These are phyloP conservation scores for Girardinichthys multiradiatus DNA, from an alignment of 2,113 vertebrate genomes.

Conservation along the genomic window DNA sequence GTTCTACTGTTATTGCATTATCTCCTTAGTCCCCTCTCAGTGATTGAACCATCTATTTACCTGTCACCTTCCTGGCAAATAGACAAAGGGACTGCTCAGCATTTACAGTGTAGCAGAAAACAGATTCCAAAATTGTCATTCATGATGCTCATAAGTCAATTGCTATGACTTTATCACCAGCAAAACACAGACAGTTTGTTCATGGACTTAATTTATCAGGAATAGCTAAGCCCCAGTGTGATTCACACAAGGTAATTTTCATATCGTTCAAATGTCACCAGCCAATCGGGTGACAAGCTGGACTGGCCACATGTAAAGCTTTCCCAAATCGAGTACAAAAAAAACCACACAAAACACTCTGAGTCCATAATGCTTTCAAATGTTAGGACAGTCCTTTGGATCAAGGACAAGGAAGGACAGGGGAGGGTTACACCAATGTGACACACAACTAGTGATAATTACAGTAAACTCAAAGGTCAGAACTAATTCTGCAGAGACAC, in stretches of 20 bases:
- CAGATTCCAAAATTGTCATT: conserved; percentile 68
- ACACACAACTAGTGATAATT: conserved; percentile 41
- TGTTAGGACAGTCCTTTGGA: conserved; percentile 42
- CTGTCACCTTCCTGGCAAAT: conserved; percentile 55
- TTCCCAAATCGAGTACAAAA: conserved; percentile 34
- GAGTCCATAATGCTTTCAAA: conserved; percentile 2
- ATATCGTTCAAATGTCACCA: conserved; percentile 74
- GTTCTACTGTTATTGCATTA: conserved; percentile 56
- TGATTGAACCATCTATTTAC: conserved; percentile 64
- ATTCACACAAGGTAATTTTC: conserved; percentile 67
- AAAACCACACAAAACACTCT: conserved; percentile 41
- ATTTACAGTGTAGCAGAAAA: conserved; percentile 60
- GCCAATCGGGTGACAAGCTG: conserved; percentile 61
- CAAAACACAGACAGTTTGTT: conserved; percentile 74
- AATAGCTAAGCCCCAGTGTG: conserved; percentile 53
- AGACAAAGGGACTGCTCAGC: conserved; percentile 64
- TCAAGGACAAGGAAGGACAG: conserved; percentile 50
- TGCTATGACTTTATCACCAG: conserved; percentile 75
- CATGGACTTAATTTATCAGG: conserved; percentile 74
- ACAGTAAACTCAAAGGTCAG: conserved; percentile 31
- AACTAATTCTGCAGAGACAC: not conserved
- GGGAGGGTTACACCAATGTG: conserved; percentile 19
- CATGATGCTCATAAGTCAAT: conserved; percentile 70
- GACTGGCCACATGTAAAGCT: conserved; percentile 64
- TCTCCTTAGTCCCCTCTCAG: conserved; percentile 49